Evolutionary conservation across 30 jellyfish, hydroid and myxozoan genomes (phyloP).

Genomic region (Aurelia coerulea): DNA sequence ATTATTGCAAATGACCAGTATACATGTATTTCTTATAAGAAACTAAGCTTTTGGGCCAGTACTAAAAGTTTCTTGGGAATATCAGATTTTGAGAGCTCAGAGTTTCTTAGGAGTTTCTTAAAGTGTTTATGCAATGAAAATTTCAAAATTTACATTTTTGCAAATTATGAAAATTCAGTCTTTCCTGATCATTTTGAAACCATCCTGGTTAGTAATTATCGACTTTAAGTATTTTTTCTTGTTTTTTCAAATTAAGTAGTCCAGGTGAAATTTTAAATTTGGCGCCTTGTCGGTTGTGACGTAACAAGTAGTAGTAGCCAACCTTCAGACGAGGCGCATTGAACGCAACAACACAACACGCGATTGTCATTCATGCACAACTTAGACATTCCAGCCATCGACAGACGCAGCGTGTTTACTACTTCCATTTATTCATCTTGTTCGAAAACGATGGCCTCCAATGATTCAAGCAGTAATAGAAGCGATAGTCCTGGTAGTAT

Average conservation of each 20-base stretch:
- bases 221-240: slow-evolving; percentile 11
- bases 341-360: too few relatives aligned
- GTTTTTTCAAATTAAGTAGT: not conserved
- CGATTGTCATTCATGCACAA: too few relatives aligned
- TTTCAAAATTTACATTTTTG: not conserved
- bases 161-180: slow-evolving; percentile 22
- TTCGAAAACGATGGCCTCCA: slow-evolving; percentile 34
- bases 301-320: slow-evolving; percentile 29
- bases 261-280: slow-evolving; percentile 11
- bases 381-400: not conserved
- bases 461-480: slow-evolving; percentile 2
- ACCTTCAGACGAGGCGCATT: slow-evolving; percentile 1
- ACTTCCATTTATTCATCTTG: not conserved
- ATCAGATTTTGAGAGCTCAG: too few relatives aligned
- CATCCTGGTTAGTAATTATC: slow-evolving; percentile 7
- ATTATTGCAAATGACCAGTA: too few relatives aligned
- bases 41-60: too few relatives aligned
- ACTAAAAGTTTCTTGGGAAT: too few relatives aligned
- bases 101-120: too few relatives aligned
- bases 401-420: not conserved
- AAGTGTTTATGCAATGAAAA: slow-evolving; percentile 49
- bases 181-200: slow-evolving; percentile 5
- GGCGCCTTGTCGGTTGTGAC: slow-evolving; percentile 13
- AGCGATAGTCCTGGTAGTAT: slow-evolving; percentile 6
- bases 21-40: too few relatives aligned